Percentiles rank a stretch among this genome's conserved stretches.
phyloP scores from a whole-genome alignment of 2,888 invertebrate genomes.

The Andrena praecox region DNA sequence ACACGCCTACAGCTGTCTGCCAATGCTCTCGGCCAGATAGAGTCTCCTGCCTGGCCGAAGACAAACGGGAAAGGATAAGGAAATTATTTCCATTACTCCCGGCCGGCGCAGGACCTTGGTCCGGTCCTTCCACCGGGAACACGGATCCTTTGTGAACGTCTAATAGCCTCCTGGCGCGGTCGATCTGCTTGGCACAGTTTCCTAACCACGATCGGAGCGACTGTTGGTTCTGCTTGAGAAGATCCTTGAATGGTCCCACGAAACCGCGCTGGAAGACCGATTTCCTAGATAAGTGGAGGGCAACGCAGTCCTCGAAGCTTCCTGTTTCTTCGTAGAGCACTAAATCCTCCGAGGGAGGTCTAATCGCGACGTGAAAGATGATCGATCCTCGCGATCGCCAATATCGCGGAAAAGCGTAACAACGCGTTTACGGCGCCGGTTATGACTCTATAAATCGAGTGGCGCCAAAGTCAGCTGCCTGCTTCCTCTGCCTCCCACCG shows the following conservation, averaged over 20 bases:
- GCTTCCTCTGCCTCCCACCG: constrained; percentile 13
- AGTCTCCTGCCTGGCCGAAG: constrained; percentile 51
- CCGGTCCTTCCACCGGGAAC: constrained; percentile 4
- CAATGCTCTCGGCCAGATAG: constrained; percentile 57
- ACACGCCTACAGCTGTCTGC: constrained; percentile 72
- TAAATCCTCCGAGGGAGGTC: not conserved
- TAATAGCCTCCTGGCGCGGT: not conserved
- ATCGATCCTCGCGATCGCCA: constrained; percentile 29
- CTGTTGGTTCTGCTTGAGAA: not conserved
- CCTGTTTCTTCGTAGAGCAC: no score
- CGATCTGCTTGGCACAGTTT: not conserved
- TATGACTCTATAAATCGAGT: constrained; percentile 59
- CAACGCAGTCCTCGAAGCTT: no score
- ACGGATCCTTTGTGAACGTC: not conserved
- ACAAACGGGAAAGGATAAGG: constrained; percentile 42
- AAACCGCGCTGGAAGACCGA: no score
- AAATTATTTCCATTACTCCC: constrained; percentile 33
- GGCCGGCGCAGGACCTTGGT: not conserved
- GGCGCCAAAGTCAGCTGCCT: constrained; percentile 58
- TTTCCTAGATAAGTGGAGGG: no score
- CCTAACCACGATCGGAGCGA: not conserved
- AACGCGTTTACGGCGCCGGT: constrained; percentile 56
- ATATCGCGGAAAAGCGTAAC: constrained; percentile 35
- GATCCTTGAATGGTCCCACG: no score
- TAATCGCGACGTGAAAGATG: constrained; percentile 20